These are phyloP conservation scores for Coelinius sp. DNA, from an alignment of 2,888 invertebrate genomes.

Conservation along the genomic window DNA sequence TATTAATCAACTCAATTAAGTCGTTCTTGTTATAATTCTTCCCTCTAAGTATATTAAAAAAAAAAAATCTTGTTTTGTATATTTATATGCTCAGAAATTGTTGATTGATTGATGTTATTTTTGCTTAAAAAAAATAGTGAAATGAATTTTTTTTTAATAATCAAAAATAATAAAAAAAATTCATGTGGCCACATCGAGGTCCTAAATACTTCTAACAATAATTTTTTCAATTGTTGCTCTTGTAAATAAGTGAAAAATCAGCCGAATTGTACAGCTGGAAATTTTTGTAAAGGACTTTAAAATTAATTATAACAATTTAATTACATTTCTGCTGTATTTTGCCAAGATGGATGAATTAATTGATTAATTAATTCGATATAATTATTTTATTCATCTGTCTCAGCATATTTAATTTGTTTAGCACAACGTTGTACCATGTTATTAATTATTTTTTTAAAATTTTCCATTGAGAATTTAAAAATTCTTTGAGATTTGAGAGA, in stretches of 20 bases:
- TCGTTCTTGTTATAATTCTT: conserved; percentile 13
- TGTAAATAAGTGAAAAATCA: conserved; percentile 10
- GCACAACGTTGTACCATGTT: conserved; percentile 5
- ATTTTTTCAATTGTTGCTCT: conserved; percentile 12
- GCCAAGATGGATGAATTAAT: not conserved
- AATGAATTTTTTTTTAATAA: too few species aligned
- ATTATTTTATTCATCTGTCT: not conserved
- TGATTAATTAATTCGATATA: not conserved
- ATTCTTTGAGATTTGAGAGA: not conserved
- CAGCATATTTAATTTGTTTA: not conserved
- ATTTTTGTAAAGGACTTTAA: conserved; percentile 7
- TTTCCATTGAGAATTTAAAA: too few species aligned
- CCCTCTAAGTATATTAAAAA: not conserved
- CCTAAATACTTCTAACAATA: not conserved
- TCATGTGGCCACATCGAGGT: not conserved
- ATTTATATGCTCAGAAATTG: conserved; percentile 2
- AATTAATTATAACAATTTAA: not conserved
- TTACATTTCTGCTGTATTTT: not conserved
- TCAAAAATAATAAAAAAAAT: too few species aligned
- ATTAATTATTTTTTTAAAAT: not conserved
- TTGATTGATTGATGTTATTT: conserved; percentile 1
- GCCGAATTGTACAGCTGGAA: conserved; percentile 14
- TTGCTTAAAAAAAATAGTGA: not conserved
- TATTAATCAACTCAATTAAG: not conserved
- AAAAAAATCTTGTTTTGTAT: conserved; percentile 8